Percentiles rank a stretch among this genome's conserved stretches.
These are phyloP conservation scores for Ophiodon elongatus DNA, from an alignment of 2,113 vertebrate species.

Conservation along the genomic window DNA sequence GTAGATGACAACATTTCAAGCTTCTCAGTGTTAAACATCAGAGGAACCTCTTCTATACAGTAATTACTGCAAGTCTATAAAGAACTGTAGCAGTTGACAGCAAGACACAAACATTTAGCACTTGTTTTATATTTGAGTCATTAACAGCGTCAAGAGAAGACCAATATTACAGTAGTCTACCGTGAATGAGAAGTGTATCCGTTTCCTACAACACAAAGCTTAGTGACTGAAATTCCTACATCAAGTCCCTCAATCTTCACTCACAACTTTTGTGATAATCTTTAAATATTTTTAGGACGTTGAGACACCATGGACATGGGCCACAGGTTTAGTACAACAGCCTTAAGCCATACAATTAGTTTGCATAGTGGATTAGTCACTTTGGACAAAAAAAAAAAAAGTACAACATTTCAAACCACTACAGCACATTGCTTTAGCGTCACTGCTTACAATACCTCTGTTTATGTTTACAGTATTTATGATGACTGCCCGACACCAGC, in stretches of 20 bases:
- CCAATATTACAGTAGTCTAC: neutral
- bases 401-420: slow-evolving; percentile 19
- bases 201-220: neutral
- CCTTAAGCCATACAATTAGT: slow-evolving; percentile 29
- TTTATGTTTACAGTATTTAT: neutral
- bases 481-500: neutral
- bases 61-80: neutral
- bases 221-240: neutral
- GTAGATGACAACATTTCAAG: neutral
- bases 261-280: neutral
- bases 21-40: neutral
- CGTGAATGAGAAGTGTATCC: neutral
- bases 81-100: neutral
- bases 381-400: neutral
- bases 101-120: slow-evolving; percentile 9
- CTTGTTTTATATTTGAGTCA: slow-evolving; percentile 15
- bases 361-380: slow-evolving; percentile 63
- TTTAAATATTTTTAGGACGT: neutral
- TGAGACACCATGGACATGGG: slow-evolving; percentile 8
- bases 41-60: neutral
- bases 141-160: neutral
- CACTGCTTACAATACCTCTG: neutral
- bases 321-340: slow-evolving; percentile 26
- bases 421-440: slow-evolving; percentile 8
- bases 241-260: neutral